phyloP scores from a whole-genome alignment of 2,797 vertebrate species.

The Mormyrops attenuatus region DNA sequence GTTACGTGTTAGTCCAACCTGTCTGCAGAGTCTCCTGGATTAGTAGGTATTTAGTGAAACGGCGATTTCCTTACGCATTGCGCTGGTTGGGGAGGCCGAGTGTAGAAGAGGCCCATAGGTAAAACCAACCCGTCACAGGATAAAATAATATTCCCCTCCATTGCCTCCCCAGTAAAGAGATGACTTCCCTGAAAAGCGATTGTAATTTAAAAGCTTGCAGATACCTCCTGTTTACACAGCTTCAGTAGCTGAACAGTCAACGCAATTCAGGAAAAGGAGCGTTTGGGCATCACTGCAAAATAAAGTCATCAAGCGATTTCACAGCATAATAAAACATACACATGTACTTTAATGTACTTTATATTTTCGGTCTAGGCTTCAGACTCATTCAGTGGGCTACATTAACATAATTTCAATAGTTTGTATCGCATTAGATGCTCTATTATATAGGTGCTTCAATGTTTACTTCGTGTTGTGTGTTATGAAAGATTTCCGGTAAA shows the following conservation, averaged over 20 bases:
- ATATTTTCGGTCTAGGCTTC: not conserved
- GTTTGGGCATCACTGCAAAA: not conserved
- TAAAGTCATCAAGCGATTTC: not conserved
- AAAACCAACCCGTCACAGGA: not conserved
- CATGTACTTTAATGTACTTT: not conserved
- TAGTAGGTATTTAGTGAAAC: not conserved
- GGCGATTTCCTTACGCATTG: not conserved
- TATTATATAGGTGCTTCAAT: not conserved
- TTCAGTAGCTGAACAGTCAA: not conserved
- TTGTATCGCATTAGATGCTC: not conserved
- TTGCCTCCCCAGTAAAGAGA: not conserved
- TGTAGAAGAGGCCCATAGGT: not conserved
- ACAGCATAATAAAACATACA: not conserved
- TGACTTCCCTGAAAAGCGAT: not conserved
- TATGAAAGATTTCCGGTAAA: not conserved
- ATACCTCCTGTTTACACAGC: not conserved
- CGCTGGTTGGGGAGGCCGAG: not conserved
- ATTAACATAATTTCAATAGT: not conserved
- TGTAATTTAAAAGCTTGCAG: not conserved
- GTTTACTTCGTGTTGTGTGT: not conserved
- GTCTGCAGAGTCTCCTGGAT: not conserved
- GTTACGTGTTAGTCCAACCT: not conserved
- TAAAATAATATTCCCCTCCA: not conserved
- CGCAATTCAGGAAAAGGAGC: not conserved
- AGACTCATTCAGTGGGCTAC: not conserved